Evolutionary conservation across 2,113 vertebrate species (phyloP).

Genomic region (Labeo catla): DNA sequence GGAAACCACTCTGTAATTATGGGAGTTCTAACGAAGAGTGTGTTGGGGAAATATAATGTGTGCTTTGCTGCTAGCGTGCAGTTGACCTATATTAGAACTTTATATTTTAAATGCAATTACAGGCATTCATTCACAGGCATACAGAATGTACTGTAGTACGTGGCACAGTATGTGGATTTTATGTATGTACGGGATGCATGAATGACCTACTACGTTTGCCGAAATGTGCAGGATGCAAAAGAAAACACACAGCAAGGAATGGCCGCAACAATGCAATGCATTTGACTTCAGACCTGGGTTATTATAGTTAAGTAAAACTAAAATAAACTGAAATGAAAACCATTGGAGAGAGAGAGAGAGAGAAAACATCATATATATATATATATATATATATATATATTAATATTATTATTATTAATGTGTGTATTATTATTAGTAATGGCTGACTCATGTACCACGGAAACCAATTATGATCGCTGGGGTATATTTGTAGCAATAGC

Average conservation of each 20-base stretch:
- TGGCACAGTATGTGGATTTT: neutral
- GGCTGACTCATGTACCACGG: no score
- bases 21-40: neutral
- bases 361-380: no score
- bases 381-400: no score
- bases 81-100: conserved; percentile 20
- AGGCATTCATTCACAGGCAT: neutral
- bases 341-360: neutral
- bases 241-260: neutral
- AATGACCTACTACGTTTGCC: neutral
- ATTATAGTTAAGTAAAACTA: no score
- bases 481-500: no score
- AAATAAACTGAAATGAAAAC: no score
- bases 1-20: conserved; percentile 33
- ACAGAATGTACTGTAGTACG: neutral
- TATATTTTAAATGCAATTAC: neutral
- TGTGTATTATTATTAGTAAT: no score
- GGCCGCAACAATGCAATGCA: neutral
- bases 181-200: neutral
- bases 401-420: no score
- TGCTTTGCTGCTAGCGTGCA: neutral
- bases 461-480: no score
- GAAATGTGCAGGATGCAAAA: neutral
- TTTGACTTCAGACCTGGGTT: neutral
- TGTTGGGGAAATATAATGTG: conserved; percentile 24